Percentiles rank a stretch among this genome's conserved stretches.
These are phyloP conservation scores for Pristis pectinata DNA, from an alignment of 2,797 vertebrate genomes.

Conservation along the genomic window DNA sequence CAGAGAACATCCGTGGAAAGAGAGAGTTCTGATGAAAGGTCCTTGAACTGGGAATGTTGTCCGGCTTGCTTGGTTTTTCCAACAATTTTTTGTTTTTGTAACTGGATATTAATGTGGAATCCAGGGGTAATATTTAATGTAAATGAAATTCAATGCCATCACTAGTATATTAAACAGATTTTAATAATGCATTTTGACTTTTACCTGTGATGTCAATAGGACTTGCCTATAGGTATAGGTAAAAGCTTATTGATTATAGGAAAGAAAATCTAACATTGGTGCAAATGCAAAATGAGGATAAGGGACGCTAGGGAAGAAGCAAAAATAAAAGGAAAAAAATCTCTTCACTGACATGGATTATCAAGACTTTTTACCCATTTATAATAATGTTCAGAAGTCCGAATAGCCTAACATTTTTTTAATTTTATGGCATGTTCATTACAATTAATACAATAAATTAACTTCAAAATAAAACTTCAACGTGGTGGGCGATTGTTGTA, in stretches of 20 bases:
- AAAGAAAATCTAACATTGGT: not conserved
- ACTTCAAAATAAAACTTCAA: not conserved
- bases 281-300: not conserved
- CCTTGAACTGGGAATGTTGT: no score
- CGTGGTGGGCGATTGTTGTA: not conserved
- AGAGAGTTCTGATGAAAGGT: no score
- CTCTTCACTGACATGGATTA: not conserved
- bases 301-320: not conserved
- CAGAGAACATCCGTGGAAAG: no score
- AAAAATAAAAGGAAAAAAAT: not conserved
- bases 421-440: constrained; percentile 10
- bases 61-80: no score
- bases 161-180: not conserved
- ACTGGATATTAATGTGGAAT: not conserved
- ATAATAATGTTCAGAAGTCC: not conserved
- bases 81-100: no score
- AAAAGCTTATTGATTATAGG: not conserved
- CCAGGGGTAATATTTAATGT: not conserved
- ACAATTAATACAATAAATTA: not conserved
- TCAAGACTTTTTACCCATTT: not conserved
- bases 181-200: not conserved
- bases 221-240: no score
- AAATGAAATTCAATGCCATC: not conserved
- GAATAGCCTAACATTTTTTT: not conserved
- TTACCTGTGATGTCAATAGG: no score